These are phyloP conservation scores for Anguilla megastoma DNA, from an alignment of 2,797 vertebrate species.

Conservation along the genomic window DNA sequence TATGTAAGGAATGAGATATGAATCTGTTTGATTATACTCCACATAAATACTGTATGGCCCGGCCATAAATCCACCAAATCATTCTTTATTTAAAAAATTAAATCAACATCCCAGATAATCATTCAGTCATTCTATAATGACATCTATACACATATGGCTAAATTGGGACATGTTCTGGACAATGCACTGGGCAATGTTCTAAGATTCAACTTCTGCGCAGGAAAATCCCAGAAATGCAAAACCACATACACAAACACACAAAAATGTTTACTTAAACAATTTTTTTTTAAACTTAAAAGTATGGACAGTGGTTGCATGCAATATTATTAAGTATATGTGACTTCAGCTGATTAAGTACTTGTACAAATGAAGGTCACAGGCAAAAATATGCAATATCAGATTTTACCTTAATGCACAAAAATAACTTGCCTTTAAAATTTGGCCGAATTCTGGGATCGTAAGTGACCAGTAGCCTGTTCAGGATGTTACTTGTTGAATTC, in stretches of 20 bases:
- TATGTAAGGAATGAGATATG: not conserved
- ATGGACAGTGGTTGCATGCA: not conserved
- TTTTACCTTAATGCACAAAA: not conserved
- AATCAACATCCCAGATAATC: not conserved
- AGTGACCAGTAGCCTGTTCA: slow-evolving; percentile 88
- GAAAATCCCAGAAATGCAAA: not conserved
- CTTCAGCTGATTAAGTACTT: not conserved
- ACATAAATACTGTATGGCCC: not conserved
- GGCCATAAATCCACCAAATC: not conserved
- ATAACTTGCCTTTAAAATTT: slow-evolving; percentile 91
- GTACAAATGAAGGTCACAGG: slow-evolving; percentile 23
- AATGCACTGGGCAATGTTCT: not conserved
- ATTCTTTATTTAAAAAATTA: not conserved
- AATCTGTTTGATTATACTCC: not conserved
- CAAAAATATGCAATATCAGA: slow-evolving; percentile 10
- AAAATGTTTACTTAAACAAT: no score
- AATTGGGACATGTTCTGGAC: not conserved
- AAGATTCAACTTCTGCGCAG: not conserved
- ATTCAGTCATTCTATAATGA: not conserved
- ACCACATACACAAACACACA: not conserved
- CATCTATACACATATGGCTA: not conserved
- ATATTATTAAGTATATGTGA: not conserved
- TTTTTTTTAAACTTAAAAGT: no score
- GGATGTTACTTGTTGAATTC: slow-evolving; percentile 94
- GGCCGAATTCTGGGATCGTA: slow-evolving; percentile 94